Conservation (phyloP, 2,797 vertebrate species). For the Lerista edwardsae region DNA sequence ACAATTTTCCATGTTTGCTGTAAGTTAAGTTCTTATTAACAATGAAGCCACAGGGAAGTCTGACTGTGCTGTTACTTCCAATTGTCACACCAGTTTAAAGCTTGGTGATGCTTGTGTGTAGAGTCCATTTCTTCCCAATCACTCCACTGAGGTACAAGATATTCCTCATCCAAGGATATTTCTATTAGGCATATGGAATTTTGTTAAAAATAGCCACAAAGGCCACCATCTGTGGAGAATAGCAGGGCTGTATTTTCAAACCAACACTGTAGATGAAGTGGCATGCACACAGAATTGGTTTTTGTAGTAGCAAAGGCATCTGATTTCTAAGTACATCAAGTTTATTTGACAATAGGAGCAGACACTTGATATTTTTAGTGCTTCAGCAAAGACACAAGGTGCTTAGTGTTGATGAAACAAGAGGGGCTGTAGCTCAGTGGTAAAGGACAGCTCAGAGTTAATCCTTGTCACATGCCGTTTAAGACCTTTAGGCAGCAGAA, state of each 20-base stretch:
- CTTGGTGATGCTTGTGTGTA: constrained; percentile 38
- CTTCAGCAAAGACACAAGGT: neutral
- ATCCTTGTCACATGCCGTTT: neutral
- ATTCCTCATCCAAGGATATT: constrained; percentile 37
- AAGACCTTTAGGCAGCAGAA: neutral
- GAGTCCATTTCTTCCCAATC: constrained; percentile 14
- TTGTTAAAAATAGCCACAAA: constrained; percentile 16
- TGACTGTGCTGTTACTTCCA: constrained; percentile 45
- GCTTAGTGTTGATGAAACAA: neutral
- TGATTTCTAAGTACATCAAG: neutral
- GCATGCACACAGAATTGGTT: neutral
- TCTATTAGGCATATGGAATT: constrained; percentile 38
- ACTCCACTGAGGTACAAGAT: constrained; percentile 46
- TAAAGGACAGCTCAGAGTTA: neutral
- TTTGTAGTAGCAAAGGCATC: neutral
- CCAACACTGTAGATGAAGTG: neutral
- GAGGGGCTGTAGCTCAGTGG: neutral
- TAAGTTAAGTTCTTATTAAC: constrained; percentile 54
- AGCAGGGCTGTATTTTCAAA: neutral
- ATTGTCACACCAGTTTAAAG: constrained; percentile 55
- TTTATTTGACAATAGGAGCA: neutral
- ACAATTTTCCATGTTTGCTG: constrained; percentile 52
- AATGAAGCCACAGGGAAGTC: constrained; percentile 46
- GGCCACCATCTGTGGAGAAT: neutral
- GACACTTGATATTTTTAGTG: neutral